Base-by-base conservation (phyloP, 2,888 invertebrate species). In the Lutraria lutraria region DNA sequence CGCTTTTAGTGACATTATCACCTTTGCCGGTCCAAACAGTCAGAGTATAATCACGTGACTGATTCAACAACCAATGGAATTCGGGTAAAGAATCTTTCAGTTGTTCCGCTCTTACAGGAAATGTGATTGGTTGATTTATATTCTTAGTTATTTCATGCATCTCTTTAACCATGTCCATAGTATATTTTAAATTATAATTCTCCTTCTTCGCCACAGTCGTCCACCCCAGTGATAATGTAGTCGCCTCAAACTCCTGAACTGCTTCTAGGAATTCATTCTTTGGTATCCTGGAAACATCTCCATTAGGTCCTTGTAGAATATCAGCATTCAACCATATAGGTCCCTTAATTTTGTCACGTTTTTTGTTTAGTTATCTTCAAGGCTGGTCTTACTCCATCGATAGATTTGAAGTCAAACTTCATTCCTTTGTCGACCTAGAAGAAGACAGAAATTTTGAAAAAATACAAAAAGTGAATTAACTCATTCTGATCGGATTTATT, bases 241-340 rank as follows among this genome's bases (percentile, higher is more conserved):
- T 97, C 29, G 97, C 97, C 0, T 97, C 97, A 92, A 98, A 98
- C 3, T 85, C 34, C 81, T 86, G 82, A 8, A 89, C 85, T 0
- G 88, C 97, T 0, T 96, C 95, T 52, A 99, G 96, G 96, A 99
- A 99, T 89, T 96, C 94, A 6, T 95, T 96, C 0, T 98, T 97
- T 95, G 98, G 97, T 0, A 98, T 98, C 0, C 98, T 98, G 95
- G 90, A 83, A 0, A 83, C 52, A 0, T 97, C 97, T 15, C 97
- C 96, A 88, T 98, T 97, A 0, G 98, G 98, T 0, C 99, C 99
- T 0, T 97, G 95, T 10, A 98, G 97, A 92, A 99, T 98, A 96
- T 99, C 99, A 0, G 99, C 98, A 96, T 99, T 99, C 88, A 99
- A 96, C 98, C 98, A 98, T 6, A 99, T 96, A 0, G 98, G 98